Evolutionary conservation across 2,113 vertebrate species (phyloP), one percentile per base, ranked within the genome.

Genomic region (Beaufortia kweichowensis): DNA sequence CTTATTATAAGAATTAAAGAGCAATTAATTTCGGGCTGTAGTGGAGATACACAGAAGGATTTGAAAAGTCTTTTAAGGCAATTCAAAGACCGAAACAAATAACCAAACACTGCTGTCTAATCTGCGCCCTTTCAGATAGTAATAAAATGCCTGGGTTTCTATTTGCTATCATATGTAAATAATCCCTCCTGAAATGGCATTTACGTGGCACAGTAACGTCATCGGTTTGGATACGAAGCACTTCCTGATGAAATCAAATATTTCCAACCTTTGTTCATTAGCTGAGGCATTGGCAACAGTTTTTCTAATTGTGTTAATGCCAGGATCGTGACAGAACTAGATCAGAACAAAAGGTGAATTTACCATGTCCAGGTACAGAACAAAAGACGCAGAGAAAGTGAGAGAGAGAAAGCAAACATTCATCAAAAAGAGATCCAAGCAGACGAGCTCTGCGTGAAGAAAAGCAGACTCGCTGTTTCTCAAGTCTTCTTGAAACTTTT

Each of bases 351-450:
- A 35, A n/a, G 15, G 56, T 62, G 67, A 61, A 66, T 31, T 55
- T 43, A 28, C 39, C 76, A 59, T 50, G 26, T 50, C 33, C 41
- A 69, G 48, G 11, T 24, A 69, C 7, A 56, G 23, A 59, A 11
- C 11, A 60, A 1, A 3, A 41, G 61, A 60, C 19, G 83, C 71
- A 62, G 60, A 84, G 76, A 85, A 75, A 31, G 56, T 76, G 77
- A 41, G 56, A 71, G 76, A 35, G 81, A 83, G 87, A 83, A 78
- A 87, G 81, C 84, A 74, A 87, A 87, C 81, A 56, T 26, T 56
- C 23, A 66, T 91, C 89, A 88, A 83, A 83, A 82, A 84, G 43
- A 53, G 78, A 90, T 88, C 84, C 48, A 80, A 83, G 75, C 82
- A 85, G 83, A 55, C 28, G 53, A 77, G 57, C 66, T 79, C 23